These are phyloP conservation scores for Allacma fusca DNA, from an alignment of 2,888 invertebrate genomes.

Conservation along the genomic window DNA sequence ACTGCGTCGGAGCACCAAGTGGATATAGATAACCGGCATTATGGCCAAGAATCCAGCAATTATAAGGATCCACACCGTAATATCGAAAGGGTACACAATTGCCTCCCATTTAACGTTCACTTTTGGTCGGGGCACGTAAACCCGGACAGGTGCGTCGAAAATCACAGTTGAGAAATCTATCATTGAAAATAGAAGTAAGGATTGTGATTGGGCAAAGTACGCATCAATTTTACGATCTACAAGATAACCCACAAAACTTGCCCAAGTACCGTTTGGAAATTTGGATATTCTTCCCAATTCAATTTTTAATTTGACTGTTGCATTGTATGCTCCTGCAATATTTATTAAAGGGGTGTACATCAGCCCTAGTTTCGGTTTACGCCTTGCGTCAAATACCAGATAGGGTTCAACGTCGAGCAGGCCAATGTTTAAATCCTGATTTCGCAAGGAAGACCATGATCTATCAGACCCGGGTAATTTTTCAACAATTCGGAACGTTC, in stretches of 20 bases:
- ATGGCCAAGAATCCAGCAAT: background rate
- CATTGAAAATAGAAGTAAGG: background rate
- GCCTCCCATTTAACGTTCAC: constrained; percentile 21
- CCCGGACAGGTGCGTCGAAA: background rate
- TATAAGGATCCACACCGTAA: background rate
- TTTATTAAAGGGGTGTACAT: background rate
- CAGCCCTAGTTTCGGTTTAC: background rate
- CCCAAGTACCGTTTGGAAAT: too few species aligned
- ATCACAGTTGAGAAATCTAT: background rate
- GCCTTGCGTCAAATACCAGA: background rate
- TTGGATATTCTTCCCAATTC: too few species aligned
- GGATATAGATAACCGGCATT: constrained; percentile 10
- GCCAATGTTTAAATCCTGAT: background rate
- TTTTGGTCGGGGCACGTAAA: background rate
- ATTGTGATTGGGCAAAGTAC: background rate
- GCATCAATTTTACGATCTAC: background rate
- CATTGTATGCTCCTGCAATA: background rate
- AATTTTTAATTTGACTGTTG: background rate
- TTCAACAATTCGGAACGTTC: too few species aligned
- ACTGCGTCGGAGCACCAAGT: background rate
- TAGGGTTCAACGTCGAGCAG: background rate
- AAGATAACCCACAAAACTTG: background rate
- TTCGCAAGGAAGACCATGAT: background rate
- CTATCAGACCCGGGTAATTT: too few species aligned
- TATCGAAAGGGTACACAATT: constrained; percentile 9